These are phyloP conservation scores for Acanthosepion pharaonis DNA, from an alignment of 2,888 invertebrate genomes.

Conservation along the genomic window DNA sequence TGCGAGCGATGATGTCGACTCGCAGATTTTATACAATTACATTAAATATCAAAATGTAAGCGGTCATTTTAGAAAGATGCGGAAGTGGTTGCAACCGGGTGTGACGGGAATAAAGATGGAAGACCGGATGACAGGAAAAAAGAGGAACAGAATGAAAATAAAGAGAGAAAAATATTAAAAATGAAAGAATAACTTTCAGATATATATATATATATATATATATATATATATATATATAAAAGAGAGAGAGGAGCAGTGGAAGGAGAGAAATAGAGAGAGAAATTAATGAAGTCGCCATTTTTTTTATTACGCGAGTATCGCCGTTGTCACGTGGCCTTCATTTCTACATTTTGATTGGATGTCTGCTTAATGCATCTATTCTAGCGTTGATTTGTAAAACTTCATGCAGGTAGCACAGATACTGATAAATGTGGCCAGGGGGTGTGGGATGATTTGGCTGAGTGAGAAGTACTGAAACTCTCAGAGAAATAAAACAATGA, in stretches of 20 bases:
- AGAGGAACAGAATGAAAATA: too few species aligned
- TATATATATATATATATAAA: too few species aligned
- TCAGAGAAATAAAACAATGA: too few species aligned
- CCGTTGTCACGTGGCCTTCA: not conserved
- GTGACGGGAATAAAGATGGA: not conserved
- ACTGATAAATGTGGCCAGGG: not conserved
- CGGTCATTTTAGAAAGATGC: not conserved
- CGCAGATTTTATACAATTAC: slow-evolving; percentile 21
- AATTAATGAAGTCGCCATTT: not conserved
- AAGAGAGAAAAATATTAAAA: not conserved
- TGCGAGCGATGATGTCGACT: not conserved
- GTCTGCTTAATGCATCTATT: not conserved
- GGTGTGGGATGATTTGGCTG: too few species aligned
- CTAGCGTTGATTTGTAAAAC: not conserved
- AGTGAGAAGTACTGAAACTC: too few species aligned
- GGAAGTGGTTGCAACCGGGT: not conserved
- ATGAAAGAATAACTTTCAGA: not conserved
- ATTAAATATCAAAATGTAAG: not conserved
- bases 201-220: too few species aligned
- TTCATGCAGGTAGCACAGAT: not conserved
- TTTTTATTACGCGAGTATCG: not conserved
- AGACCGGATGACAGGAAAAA: not conserved
- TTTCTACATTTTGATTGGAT: not conserved
- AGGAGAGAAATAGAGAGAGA: not conserved
- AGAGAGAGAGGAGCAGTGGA: not conserved